Evolutionary conservation across 2,888 invertebrate species (phyloP).

Genomic region (Amphimallon solstitiale): DNA sequence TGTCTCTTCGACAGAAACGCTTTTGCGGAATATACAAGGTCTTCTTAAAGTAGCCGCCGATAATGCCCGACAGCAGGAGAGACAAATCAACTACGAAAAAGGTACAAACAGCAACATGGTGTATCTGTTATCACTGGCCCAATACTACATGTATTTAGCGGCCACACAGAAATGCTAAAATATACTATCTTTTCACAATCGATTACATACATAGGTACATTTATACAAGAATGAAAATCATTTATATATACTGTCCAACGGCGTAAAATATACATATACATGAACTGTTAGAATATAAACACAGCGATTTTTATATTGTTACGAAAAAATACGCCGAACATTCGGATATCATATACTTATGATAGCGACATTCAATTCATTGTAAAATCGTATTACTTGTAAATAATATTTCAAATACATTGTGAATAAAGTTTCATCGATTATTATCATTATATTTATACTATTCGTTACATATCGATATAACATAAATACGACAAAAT

Average conservation of each 20-base stretch:
- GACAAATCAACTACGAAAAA: slow-evolving; percentile 96
- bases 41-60: slow-evolving; percentile 97
- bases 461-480: slow-evolving; percentile 9
- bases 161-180: slow-evolving; percentile 63
- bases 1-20: slow-evolving; percentile 89
- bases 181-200: not conserved
- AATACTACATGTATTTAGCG: slow-evolving; percentile 64
- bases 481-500: slow-evolving; percentile 15
- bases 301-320: slow-evolving; percentile 18
- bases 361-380: slow-evolving; percentile 2
- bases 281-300: not conserved
- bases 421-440: slow-evolving; percentile 32
- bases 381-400: slow-evolving; percentile 31
- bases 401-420: slow-evolving; percentile 29
- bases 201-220: slow-evolving; percentile 4
- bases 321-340: slow-evolving; percentile 25
- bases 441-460: slow-evolving; percentile 15
- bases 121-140: slow-evolving; percentile 63
- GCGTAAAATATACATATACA: not conserved
- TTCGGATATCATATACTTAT: slow-evolving; percentile 25
- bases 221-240: slow-evolving; percentile 5
- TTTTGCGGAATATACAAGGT: slow-evolving; percentile 95
- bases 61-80: slow-evolving; percentile 94
- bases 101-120: slow-evolving; percentile 74
- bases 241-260: not conserved